phyloP scores from a whole-genome alignment of 2,888 invertebrate genomes.

The Cylindroiulus punctatus region DNA sequence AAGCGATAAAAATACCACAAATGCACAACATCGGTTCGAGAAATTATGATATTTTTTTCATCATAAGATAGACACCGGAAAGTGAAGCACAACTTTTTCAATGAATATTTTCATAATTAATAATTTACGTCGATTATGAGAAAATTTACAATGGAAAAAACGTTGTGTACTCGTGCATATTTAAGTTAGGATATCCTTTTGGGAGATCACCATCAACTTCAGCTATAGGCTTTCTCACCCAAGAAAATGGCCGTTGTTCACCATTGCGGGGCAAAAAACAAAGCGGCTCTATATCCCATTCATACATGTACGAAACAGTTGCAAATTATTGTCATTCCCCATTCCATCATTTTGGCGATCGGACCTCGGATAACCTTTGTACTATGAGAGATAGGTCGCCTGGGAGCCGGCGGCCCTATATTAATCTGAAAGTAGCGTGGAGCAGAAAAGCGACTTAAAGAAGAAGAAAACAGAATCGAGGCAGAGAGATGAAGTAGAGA shows the following conservation, averaged over 20 bases:
- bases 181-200: not conserved
- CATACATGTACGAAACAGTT: not conserved
- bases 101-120: too few relatives aligned
- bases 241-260: not conserved
- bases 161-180: too few relatives aligned
- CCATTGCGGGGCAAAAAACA: not conserved
- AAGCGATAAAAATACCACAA: too few relatives aligned
- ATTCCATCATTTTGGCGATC: not conserved
- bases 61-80: too few relatives aligned
- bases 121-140: too few relatives aligned
- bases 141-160: too few relatives aligned
- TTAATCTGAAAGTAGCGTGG: not conserved
- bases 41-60: too few relatives aligned
- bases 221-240: not conserved
- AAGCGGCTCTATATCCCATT: not conserved
- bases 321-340: not conserved
- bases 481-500: not conserved
- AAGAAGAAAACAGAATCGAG: not conserved
- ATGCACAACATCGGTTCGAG: too few relatives aligned
- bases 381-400: constrained; percentile 30
- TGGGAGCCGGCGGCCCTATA: not conserved
- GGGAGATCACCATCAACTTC: not conserved
- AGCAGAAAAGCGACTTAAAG: too few relatives aligned
- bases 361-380: constrained; percentile 11
- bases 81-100: too few relatives aligned